These are phyloP conservation scores for Villa cingulata DNA, from an alignment of 2,888 invertebrate species.

Conservation along the genomic window DNA sequence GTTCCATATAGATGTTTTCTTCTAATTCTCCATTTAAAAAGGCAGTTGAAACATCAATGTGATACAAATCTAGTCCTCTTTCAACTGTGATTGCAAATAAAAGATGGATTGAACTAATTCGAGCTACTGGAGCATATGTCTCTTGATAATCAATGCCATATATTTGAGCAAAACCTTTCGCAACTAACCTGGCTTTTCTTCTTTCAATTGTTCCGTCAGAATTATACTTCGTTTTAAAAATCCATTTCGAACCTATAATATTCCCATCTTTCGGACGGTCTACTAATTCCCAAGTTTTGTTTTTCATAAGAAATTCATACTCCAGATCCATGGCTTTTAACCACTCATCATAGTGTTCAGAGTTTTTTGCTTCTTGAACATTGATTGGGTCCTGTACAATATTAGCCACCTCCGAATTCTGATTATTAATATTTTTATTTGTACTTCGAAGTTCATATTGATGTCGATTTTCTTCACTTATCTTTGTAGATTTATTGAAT, in stretches of 20 bases:
- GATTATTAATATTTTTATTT: too few relatives aligned
- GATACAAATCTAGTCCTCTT: slow-evolving; percentile 3
- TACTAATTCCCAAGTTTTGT: too few relatives aligned
- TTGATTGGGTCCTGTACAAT: too few relatives aligned
- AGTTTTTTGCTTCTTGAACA: too few relatives aligned
- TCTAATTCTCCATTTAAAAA: slow-evolving; percentile 13
- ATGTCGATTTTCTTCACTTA: too few relatives aligned
- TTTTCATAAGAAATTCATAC: too few relatives aligned
- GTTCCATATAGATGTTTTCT: slow-evolving; percentile 12
- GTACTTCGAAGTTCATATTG: too few relatives aligned
- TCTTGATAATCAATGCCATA: slow-evolving; percentile 6
- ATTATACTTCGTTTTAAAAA: neutral
- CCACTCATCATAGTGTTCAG: too few relatives aligned
- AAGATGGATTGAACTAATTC: slow-evolving; percentile 5
- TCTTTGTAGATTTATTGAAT: too few relatives aligned
- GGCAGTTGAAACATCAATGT: slow-evolving; percentile 9
- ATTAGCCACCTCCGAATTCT: too few relatives aligned
- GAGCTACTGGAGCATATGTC: slow-evolving; percentile 6
- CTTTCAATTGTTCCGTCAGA: neutral
- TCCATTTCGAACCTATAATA: neutral
- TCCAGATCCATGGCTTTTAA: too few relatives aligned
- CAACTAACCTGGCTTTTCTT: slow-evolving; percentile 5
- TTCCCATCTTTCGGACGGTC: neutral
- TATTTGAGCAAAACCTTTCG: slow-evolving; percentile 5
- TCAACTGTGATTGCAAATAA: slow-evolving; percentile 7